Conservation (phyloP, 2,113 vertebrate genomes). For the Girardinichthys multiradiatus region DNA sequence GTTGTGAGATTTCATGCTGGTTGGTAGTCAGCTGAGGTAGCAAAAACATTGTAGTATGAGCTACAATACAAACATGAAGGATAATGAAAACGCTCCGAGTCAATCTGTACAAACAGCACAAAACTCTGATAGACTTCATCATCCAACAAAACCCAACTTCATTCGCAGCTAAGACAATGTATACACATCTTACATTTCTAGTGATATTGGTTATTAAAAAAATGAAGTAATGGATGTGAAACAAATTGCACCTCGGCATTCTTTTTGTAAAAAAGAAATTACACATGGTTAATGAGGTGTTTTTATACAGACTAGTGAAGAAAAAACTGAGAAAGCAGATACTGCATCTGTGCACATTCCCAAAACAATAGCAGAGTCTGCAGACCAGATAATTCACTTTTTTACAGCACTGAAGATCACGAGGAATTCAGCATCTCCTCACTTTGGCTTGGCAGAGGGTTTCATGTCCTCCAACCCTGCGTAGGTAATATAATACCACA, state of each 20-base stretch:
- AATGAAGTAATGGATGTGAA: too few species aligned
- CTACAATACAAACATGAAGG: slow-evolving; percentile 43
- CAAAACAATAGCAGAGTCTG: not conserved
- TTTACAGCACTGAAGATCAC: not conserved
- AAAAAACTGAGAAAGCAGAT: not conserved
- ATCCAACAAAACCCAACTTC: slow-evolving; percentile 10
- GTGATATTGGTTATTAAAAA: too few species aligned
- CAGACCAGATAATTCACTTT: not conserved
- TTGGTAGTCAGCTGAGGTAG: slow-evolving; percentile 33
- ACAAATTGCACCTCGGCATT: too few species aligned
- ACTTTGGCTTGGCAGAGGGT: not conserved
- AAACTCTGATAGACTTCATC: slow-evolving; percentile 21
- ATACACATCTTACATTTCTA: not conserved
- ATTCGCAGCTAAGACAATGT: not conserved
- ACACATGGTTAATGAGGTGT: too few species aligned
- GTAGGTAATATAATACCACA: not conserved
- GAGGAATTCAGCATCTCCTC: not conserved
- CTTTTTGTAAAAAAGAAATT: too few species aligned
- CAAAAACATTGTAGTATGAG: slow-evolving; percentile 31
- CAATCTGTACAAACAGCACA: slow-evolving; percentile 46
- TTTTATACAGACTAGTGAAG: not conserved
- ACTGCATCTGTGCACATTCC: not conserved
- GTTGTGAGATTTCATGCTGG: slow-evolving; percentile 3
- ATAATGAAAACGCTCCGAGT: not conserved
- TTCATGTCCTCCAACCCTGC: not conserved